phyloP scores from a whole-genome alignment of 2,888 invertebrate genomes.

The Heliconius aoede region DNA sequence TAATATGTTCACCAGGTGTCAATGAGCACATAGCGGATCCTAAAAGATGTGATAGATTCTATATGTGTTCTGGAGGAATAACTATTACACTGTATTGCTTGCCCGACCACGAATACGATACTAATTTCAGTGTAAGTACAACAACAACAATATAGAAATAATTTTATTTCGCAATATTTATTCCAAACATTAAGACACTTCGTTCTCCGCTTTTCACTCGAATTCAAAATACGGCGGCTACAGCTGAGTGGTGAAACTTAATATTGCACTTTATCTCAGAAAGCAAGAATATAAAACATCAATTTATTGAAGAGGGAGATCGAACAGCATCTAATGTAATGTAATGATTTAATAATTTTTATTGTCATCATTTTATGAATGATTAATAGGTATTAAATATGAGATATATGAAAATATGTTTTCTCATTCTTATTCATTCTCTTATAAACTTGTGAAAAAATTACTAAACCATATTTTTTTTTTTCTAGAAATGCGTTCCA shows the following conservation, averaged over 20 bases:
- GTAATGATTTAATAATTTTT: too few relatives aligned
- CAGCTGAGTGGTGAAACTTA: not conserved
- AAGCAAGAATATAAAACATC: too few relatives aligned
- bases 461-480: conserved; percentile 34
- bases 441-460: not conserved
- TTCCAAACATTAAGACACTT: not conserved
- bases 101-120: conserved; percentile 57
- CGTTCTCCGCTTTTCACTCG: not conserved
- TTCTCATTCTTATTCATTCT: not conserved
- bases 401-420: too few relatives aligned
- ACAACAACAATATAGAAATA: not conserved
- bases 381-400: not conserved
- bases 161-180: too few relatives aligned
- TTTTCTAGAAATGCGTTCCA: conserved; percentile 56
- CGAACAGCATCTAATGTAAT: too few relatives aligned
- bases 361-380: too few relatives aligned
- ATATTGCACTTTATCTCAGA: not conserved
- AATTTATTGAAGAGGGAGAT: too few relatives aligned
- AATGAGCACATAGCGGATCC: conserved; percentile 60
- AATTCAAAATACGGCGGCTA: not conserved
- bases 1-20: conserved; percentile 6
- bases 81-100: conserved; percentile 54
- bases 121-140: conserved; percentile 46
- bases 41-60: conserved; percentile 56
- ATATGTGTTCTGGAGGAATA: conserved; percentile 56